A percentile compares a stretch with the other conserved stretches of the same genome.
These are phyloP conservation scores for Apamea monoglypha DNA, from an alignment of 2,888 invertebrate species.

Conservation along the genomic window DNA sequence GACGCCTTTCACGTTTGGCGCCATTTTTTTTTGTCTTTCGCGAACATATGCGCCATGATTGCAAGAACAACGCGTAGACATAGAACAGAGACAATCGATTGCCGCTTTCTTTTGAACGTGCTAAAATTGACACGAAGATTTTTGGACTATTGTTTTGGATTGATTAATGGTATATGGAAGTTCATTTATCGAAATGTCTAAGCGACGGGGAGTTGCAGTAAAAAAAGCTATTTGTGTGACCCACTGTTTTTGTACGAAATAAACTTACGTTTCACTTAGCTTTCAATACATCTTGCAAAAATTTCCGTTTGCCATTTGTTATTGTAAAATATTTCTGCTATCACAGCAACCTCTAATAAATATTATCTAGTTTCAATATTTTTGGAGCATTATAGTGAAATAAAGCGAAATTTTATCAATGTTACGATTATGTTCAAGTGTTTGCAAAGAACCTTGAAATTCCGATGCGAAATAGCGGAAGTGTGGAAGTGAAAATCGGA, in stretches of 20 bases:
- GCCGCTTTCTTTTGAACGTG: constrained; percentile 58
- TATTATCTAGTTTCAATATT: neutral
- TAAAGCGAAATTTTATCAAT: neutral
- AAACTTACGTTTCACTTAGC: neutral
- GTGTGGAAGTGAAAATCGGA: constrained; percentile 43
- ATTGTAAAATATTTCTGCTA: neutral
- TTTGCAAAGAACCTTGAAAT: constrained; percentile 38
- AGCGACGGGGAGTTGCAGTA: neutral
- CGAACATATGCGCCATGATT: constrained; percentile 60
- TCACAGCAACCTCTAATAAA: neutral
- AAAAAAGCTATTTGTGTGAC: neutral
- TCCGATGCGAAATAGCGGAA: constrained; percentile 47
- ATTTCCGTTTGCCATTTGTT: neutral
- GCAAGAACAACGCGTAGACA: constrained; percentile 35
- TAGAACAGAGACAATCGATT: constrained; percentile 61
- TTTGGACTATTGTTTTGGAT: constrained; percentile 41
- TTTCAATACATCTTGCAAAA: constrained; percentile 1
- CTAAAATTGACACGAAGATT: constrained; percentile 39
- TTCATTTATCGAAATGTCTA: constrained; percentile 6
- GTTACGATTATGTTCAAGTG: neutral
- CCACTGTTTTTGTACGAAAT: neutral
- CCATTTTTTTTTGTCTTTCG: constrained; percentile 67
- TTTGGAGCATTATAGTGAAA: neutral
- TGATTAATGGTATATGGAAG: constrained; percentile 40
- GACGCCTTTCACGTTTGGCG: constrained; percentile 74